phyloP scores from a whole-genome alignment of 2,113 vertebrate genomes.

The Galemys pyrenaicus region DNA sequence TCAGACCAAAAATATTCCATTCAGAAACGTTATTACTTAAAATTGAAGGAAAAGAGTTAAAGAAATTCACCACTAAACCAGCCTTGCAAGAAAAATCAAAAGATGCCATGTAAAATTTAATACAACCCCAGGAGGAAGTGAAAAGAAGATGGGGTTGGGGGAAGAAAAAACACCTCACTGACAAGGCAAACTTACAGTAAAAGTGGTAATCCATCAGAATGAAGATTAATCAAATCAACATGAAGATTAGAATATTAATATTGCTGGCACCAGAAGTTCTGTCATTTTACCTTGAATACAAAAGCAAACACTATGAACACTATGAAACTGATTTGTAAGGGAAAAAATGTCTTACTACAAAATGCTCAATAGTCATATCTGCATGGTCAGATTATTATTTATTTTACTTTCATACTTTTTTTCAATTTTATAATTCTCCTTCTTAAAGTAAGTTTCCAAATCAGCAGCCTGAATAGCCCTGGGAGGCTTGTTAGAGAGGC shows the following conservation, averaged over 20 bases:
- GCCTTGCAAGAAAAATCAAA: too few species aligned
- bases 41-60: too few species aligned
- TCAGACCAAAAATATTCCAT: too few species aligned
- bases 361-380: not conserved
- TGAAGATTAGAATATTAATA: too few species aligned
- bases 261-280: not conserved
- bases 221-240: not conserved
- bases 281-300: not conserved
- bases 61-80: too few species aligned
- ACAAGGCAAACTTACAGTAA: too few species aligned
- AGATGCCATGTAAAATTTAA: too few species aligned
- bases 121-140: too few species aligned
- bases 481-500: not conserved
- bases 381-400: not conserved
- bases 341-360: not conserved
- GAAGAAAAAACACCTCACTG: too few species aligned
- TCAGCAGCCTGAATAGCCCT: not conserved
- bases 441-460: not conserved
- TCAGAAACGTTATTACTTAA: too few species aligned
- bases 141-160: too few species aligned
- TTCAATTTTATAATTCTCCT: not conserved
- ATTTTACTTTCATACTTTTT: not conserved
- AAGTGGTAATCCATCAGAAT: too few species aligned
- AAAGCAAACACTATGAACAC: not conserved
- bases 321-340: not conserved